These are phyloP conservation scores for Eulemur albifrons DNA, from an alignment of 2,797 vertebrate species.

Conservation along the genomic window DNA sequence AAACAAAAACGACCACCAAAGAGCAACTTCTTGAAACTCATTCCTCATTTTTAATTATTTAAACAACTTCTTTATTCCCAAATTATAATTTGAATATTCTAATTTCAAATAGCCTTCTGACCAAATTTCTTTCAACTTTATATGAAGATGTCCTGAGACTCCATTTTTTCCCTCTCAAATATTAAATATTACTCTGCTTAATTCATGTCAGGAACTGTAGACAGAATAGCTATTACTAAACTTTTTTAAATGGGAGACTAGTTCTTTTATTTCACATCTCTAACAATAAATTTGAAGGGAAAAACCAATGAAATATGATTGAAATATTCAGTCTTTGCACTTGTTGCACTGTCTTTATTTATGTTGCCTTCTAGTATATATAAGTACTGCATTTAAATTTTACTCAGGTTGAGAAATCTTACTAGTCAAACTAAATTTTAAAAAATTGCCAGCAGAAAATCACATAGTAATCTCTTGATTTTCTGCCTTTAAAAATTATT, in stretches of 20 bases:
- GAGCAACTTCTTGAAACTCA: slow-evolving; percentile 32
- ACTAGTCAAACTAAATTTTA: background rate
- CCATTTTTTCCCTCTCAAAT: background rate
- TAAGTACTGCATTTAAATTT: background rate
- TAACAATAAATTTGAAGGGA: background rate
- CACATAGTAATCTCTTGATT: background rate
- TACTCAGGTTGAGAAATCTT: background rate
- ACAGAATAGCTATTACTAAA: background rate
- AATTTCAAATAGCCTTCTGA: slow-evolving; percentile 50
- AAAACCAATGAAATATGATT: background rate
- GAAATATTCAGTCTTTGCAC: background rate
- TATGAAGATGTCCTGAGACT: slow-evolving; percentile 11
- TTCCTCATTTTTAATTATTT: slow-evolving; percentile 58
- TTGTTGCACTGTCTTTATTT: background rate
- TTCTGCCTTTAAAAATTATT: background rate
- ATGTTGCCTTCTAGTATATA: background rate
- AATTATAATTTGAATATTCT: slow-evolving; percentile 46
- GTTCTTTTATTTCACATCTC: background rate
- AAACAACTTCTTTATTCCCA: slow-evolving; percentile 26
- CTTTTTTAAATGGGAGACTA: background rate
- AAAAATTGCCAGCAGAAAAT: background rate
- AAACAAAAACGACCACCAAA: slow-evolving; percentile 19
- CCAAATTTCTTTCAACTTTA: slow-evolving; percentile 6
- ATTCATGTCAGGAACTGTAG: background rate
- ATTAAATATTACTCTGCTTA: slow-evolving; percentile 1